Evolutionary conservation across 2,113 vertebrate genomes (phyloP).

Genomic region (Sphyrna mokarran): DNA sequence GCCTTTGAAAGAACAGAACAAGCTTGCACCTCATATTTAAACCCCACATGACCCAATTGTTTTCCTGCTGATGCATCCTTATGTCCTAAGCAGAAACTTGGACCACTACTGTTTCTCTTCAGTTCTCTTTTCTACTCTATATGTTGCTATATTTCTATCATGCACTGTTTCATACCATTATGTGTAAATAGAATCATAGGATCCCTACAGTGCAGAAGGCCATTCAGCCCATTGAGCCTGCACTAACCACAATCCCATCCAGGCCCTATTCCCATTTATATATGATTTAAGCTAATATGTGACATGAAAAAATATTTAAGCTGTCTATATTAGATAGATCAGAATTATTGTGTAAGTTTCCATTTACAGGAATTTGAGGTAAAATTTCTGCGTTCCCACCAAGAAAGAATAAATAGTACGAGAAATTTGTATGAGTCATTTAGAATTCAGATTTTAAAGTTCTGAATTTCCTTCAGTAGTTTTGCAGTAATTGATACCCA

Average conservation of each 20-base stretch:
- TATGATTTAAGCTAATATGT: neutral
- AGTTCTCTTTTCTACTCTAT: neutral
- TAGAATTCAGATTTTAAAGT: neutral
- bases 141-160: neutral
- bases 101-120: neutral
- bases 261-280: neutral
- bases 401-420: neutral
- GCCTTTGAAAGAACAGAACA: neutral
- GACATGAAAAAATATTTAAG: neutral
- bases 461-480: neutral
- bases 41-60: neutral
- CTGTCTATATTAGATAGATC: neutral
- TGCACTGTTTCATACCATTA: no score
- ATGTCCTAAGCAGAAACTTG: neutral
- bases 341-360: neutral
- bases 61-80: neutral
- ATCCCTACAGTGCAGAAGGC: no score
- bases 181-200: neutral
- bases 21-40: neutral
- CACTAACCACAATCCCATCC: no score
- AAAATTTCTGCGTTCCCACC: neutral
- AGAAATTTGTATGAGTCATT: neutral
- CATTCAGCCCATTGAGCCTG: no score
- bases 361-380: neutral
- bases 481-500: neutral